Evolutionary conservation across 2,797 vertebrate species (phyloP), one percentile per base, ranked within the genome.

Genomic region (Lindbergichthys nudifrons): DNA sequence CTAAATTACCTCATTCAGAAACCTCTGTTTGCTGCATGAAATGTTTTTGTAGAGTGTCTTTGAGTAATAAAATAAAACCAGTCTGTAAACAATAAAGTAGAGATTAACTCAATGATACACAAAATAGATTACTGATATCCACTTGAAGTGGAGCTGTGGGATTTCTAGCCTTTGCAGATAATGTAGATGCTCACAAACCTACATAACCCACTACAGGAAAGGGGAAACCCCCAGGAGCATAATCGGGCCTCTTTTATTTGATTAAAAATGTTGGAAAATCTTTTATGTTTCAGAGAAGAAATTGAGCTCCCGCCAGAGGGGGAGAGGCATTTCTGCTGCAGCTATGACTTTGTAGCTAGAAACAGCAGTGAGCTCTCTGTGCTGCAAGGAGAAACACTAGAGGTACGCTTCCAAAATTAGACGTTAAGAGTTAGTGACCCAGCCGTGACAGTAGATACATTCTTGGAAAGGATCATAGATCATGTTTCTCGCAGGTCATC

Each of bases 331-430:
- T 92, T 91, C 71, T 82, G 87, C 65, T 96, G 96, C 85, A 94
- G 94, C 67, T 97, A 97, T 2, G 95, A 96, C 89, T 97, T 98
- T 90, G 95, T 96, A 81, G 96, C 96, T 3, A 88, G 97, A 70
- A 97, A 98, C 88, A 95, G 91, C 91, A 97, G 92, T 14, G 97
- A 98, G 72, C 94, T 98, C 0, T 96, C 96, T 0, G 96, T 98
- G 47, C 90, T 95, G 19, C 94, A 96, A 1, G 94, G 91, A 76
- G 96, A 97, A 64, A 85, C 89, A 10, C 46, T 98, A 14, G 93
- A 97, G 96, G 97, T 98, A 80, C 2, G 54, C 1, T 14, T 8
- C 36, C 30, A 45, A 15, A 23, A 12, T 11, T n/a, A 53, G 0
- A 48, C 15, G 10, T 4, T 10, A 32, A 16, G 1, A 15, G 5